Conservation (phyloP, 2,888 invertebrate genomes). For the Chrysodeixis includens region DNA sequence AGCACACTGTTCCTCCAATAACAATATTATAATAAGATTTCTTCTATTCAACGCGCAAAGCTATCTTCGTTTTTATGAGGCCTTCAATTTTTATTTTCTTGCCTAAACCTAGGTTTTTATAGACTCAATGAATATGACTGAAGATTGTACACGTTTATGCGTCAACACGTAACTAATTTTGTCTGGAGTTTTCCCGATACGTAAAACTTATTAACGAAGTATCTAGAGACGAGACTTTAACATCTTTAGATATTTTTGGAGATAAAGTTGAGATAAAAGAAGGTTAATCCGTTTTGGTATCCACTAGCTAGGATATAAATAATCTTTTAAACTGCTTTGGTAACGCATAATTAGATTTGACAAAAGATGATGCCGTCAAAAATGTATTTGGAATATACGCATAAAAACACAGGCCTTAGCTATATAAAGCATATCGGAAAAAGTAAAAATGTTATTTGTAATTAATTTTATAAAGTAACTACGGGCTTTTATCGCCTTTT, state of each 20-base stretch:
- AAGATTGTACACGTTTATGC: slow-evolving; percentile 47
- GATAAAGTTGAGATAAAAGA: slow-evolving; percentile 18
- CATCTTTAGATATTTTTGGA: slow-evolving; percentile 29
- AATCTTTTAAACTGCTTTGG: neutral
- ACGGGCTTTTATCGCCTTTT: slow-evolving; percentile 13
- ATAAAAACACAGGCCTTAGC: too few relatives aligned
- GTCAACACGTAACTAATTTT: slow-evolving; percentile 56
- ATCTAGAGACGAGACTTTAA: slow-evolving; percentile 29
- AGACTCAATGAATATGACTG: slow-evolving; percentile 39
- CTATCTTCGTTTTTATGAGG: slow-evolving; percentile 31
- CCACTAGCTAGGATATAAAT: neutral
- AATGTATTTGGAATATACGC: too few relatives aligned
- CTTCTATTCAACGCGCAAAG: slow-evolving; percentile 27
- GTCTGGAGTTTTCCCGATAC: slow-evolving; percentile 42
- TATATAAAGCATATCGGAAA: neutral
- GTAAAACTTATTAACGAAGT: slow-evolving; percentile 44
- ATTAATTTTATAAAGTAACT: neutral
- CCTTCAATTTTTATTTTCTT: slow-evolving; percentile 43
- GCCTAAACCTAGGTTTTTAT: slow-evolving; percentile 37
- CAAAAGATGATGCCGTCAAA: too few relatives aligned
- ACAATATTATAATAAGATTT: slow-evolving; percentile 31
- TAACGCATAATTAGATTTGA: too few relatives aligned
- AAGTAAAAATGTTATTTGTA: neutral
- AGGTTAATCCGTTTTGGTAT: neutral
- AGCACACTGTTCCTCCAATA: slow-evolving; percentile 9